phyloP scores from a whole-genome alignment of 1,140 invertebrate genomes.

The Drosophila takahashii region DNA sequence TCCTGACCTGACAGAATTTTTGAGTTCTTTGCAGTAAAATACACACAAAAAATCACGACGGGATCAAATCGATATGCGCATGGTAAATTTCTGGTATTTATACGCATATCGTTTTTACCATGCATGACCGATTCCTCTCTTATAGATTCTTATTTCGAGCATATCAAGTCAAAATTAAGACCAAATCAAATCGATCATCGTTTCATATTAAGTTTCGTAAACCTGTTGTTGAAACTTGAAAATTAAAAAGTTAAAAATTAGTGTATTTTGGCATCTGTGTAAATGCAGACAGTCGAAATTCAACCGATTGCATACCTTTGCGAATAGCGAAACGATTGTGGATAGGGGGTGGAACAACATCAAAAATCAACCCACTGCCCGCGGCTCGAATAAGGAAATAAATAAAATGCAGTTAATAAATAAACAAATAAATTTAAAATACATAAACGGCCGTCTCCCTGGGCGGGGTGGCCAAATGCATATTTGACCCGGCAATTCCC shows the following conservation, averaged over 20 bases:
- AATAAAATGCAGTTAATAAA: slow-evolving; percentile 80
- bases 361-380: slow-evolving; percentile 51
- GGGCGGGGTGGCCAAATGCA: slow-evolving; percentile 38
- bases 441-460: slow-evolving; percentile 43
- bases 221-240: too few species aligned
- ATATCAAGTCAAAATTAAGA: too few species aligned
- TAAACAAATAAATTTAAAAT: slow-evolving; percentile 81
- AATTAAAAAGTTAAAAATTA: neutral
- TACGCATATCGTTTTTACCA: too few species aligned
- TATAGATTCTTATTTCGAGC: too few species aligned
- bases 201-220: too few species aligned
- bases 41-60: too few species aligned
- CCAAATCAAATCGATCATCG: too few species aligned
- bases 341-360: neutral
- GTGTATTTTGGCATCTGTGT: neutral
- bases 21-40: too few species aligned
- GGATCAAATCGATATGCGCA: too few species aligned
- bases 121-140: too few species aligned
- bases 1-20: too few species aligned
- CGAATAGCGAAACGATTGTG: neutral
- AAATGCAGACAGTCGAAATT: neutral
- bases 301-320: slow-evolving; percentile 19
- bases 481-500: slow-evolving; percentile 46
- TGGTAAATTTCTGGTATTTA: too few species aligned
- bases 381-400: slow-evolving; percentile 55